These are phyloP conservation scores for Ursus arctos DNA, from an alignment of 2,113 vertebrate genomes.

Conservation along the genomic window DNA sequence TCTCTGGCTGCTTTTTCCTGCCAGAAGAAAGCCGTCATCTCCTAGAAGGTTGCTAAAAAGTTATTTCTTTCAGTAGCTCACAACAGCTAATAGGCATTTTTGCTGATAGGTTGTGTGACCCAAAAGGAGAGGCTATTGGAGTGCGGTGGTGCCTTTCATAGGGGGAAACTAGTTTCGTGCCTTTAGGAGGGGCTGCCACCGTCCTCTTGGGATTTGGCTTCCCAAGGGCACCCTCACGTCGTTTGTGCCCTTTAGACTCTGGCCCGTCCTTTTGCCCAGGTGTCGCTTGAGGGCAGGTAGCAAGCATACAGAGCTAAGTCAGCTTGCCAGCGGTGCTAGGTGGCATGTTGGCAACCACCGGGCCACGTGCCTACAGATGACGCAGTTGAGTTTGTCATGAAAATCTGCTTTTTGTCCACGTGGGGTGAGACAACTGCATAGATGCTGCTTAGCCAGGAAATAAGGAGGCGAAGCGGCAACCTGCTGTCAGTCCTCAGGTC, in stretches of 20 bases:
- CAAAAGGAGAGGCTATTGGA: neutral
- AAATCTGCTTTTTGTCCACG: slow-evolving; percentile 35
- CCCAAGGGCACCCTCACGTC: neutral
- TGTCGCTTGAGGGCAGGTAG: slow-evolving; percentile 41
- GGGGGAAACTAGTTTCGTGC: neutral
- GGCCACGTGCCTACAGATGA: neutral
- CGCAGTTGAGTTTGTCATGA: neutral
- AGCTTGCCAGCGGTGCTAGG: neutral
- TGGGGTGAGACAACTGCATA: neutral
- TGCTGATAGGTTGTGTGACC: neutral
- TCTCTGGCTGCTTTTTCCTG: slow-evolving; percentile 36
- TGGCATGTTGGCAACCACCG: neutral
- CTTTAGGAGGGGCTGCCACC: neutral
- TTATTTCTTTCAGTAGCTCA: neutral
- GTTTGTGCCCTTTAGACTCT: slow-evolving; percentile 62
- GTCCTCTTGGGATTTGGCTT: slow-evolving; percentile 54
- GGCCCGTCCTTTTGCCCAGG: slow-evolving; percentile 18
- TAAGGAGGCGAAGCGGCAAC: neutral
- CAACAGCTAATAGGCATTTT: neutral
- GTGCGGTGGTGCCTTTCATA: neutral
- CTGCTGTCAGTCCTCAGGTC: neutral
- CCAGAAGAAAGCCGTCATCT: neutral
- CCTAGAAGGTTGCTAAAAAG: slow-evolving; percentile 15
- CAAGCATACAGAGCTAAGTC: neutral
- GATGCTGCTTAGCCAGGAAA: neutral